A percentile compares a stretch with the other conserved stretches of the same genome.
Evolutionary conservation across 1,140 invertebrate species (phyloP).

Genomic region (Heliothis virescens): DNA sequence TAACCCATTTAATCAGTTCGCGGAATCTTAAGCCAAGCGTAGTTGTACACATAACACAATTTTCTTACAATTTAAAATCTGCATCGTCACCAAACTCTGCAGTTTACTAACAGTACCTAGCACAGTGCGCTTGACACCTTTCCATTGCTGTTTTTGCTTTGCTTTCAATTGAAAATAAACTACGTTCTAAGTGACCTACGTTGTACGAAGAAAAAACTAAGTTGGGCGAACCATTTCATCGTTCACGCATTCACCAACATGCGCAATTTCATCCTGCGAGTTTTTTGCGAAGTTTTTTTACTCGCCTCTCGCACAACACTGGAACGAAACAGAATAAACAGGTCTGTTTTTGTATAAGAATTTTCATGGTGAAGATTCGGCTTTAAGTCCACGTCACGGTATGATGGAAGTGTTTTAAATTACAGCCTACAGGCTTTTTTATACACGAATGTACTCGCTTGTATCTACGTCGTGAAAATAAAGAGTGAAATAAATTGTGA

Average conservation of each 20-base stretch:
- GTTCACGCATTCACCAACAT: constrained; percentile 46
- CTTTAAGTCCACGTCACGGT: constrained; percentile 57
- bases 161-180: not conserved
- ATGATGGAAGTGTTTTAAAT: constrained; percentile 53
- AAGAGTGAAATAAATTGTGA: constrained; percentile 14
- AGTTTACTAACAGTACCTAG: not conserved
- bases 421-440: constrained; percentile 44
- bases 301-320: constrained; percentile 54
- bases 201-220: constrained; percentile 1
- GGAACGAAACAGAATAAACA: constrained; percentile 67
- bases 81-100: constrained; percentile 10
- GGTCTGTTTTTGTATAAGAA: constrained; percentile 64
- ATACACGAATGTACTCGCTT: constrained; percentile 9
- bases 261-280: constrained; percentile 56
- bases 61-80: constrained; percentile 42
- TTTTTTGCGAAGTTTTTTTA: constrained; percentile 62
- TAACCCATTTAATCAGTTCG: constrained; percentile 38
- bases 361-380: constrained; percentile 61
- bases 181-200: not conserved
- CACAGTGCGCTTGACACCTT: not conserved
- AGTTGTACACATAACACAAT: constrained; percentile 33
- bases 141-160: constrained; percentile 6
- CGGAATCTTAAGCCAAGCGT: constrained; percentile 17
- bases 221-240: constrained; percentile 15
- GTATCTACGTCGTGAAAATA: constrained; percentile 28